phyloP scores from a whole-genome alignment of 2,797 vertebrate genomes.

The Gephyroberyx darwinii region DNA sequence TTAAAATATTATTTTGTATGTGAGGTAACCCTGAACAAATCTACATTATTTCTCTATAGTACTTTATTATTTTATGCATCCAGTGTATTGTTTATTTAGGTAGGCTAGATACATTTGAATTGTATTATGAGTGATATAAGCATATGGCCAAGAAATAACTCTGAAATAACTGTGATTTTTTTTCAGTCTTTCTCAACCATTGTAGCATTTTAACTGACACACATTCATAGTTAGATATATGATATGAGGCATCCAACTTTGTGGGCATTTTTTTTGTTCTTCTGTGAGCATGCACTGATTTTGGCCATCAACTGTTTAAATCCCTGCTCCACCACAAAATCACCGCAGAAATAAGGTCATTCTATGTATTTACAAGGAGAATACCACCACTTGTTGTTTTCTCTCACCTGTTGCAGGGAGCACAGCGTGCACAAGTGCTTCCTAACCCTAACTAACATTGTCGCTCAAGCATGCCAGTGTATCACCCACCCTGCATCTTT shows the following conservation, averaged over 20 bases:
- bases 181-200: no score
- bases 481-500: background rate
- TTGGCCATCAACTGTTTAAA: background rate
- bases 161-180: no score
- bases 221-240: background rate
- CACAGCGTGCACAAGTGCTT: background rate
- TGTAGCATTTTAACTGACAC: background rate
- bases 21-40: no score
- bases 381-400: background rate
- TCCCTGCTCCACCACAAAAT: background rate
- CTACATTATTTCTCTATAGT: no score
- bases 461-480: background rate
- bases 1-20: no score
- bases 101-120: no score
- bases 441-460: background rate
- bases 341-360: background rate
- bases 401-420: constrained; percentile 48
- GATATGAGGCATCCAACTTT: background rate
- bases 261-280: background rate
- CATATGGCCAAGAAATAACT: no score
- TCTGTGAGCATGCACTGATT: background rate
- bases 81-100: no score
- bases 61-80: no score
- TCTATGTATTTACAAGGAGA: background rate
- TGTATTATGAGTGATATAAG: no score